These are phyloP conservation scores for Rutilus rutilus DNA, from an alignment of 2,113 vertebrate genomes.

Conservation along the genomic window DNA sequence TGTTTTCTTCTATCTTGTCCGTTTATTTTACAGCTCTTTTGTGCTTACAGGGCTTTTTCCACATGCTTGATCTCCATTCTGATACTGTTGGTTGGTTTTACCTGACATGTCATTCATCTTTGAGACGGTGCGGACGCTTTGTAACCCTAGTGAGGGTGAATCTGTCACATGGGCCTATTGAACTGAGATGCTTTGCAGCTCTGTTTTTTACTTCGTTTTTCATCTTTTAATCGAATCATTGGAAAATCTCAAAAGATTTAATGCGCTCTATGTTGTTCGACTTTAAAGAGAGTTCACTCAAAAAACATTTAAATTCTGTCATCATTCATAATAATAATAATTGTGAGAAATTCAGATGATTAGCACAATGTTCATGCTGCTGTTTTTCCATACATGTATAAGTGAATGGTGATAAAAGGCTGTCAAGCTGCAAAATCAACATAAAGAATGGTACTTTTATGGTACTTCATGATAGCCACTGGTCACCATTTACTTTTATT, in stretches of 20 bases:
- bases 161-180: background rate
- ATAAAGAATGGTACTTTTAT: background rate
- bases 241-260: background rate
- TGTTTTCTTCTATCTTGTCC: constrained; percentile 33
- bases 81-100: constrained; percentile 36
- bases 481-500: background rate
- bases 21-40: constrained; percentile 38
- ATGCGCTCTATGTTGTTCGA: background rate
- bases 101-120: constrained; percentile 43
- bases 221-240: background rate
- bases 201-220: background rate
- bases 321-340: no score
- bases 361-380: background rate
- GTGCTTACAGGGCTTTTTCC: constrained; percentile 25
- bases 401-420: background rate
- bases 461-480: background rate
- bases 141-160: background rate
- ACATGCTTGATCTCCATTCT: constrained; percentile 33
- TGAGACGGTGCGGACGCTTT: background rate
- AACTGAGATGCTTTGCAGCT: background rate
- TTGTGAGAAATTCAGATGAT: background rate
- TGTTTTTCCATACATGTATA: background rate
- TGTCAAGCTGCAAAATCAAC: background rate
- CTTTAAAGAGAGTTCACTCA: background rate
- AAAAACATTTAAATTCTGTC: no score